Evolutionary conservation across 2,888 invertebrate species (phyloP).

Genomic region (Carterocephalus palaemon): DNA sequence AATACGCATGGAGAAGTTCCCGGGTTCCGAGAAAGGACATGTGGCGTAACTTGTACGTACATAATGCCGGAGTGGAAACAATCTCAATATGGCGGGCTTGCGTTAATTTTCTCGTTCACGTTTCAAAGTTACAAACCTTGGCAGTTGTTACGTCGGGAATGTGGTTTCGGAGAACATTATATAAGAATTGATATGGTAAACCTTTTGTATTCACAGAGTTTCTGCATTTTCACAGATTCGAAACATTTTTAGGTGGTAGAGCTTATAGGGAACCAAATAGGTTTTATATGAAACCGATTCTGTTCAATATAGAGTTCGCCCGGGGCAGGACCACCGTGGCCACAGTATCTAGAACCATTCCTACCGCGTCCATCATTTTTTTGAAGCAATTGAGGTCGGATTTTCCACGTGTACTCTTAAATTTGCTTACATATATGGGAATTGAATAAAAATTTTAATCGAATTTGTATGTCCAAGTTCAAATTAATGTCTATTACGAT

Average conservation of each 20-base stretch:
- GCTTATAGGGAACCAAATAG: too few species aligned
- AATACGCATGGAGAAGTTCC: slow-evolving; percentile 71
- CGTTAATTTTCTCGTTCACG: slow-evolving; percentile 51
- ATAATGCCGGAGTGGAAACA: slow-evolving; percentile 73
- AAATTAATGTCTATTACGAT: neutral
- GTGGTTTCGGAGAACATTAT: slow-evolving; percentile 19
- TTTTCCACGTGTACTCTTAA: too few species aligned
- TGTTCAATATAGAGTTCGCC: too few species aligned
- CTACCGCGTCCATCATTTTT: too few species aligned
- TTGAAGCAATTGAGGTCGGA: too few species aligned
- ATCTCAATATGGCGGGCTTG: slow-evolving; percentile 63
- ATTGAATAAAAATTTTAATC: too few species aligned
- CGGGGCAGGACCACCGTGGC: too few species aligned
- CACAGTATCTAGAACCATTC: too few species aligned
- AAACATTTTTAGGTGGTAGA: too few species aligned
- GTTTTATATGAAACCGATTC: too few species aligned
- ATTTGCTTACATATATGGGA: too few species aligned
- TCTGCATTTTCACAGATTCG: neutral
- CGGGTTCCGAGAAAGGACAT: slow-evolving; percentile 71
- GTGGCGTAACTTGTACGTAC: slow-evolving; percentile 65
- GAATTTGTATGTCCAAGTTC: too few species aligned
- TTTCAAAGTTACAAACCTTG: slow-evolving; percentile 29
- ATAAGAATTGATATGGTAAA: slow-evolving; percentile 6
- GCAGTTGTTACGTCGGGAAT: slow-evolving; percentile 15
- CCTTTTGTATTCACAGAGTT: slow-evolving; percentile 7